These are phyloP conservation scores for Brienomyrus longianalis DNA, from an alignment of 2,113 vertebrate genomes.

Conservation along the genomic window DNA sequence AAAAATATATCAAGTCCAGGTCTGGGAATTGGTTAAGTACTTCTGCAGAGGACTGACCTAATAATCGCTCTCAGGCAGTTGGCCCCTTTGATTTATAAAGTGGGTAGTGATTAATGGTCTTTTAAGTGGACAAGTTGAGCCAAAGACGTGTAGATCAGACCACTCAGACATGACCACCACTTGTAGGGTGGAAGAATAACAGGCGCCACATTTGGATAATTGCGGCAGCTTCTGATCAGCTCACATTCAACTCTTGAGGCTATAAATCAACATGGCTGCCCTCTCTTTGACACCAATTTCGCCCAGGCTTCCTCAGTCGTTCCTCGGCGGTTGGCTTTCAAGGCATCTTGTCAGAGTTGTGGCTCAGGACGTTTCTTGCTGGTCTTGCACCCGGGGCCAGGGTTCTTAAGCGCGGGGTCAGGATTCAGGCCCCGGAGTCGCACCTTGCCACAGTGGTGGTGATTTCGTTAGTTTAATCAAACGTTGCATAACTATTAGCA, in stretches of 20 bases:
- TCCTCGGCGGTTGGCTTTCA: slow-evolving; percentile 38
- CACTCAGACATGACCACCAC: slow-evolving; percentile 68
- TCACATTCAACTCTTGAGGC: slow-evolving; percentile 62
- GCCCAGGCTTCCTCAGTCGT: slow-evolving; percentile 51
- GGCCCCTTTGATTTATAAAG: slow-evolving; percentile 93
- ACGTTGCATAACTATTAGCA: slow-evolving; percentile 48
- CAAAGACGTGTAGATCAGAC: slow-evolving; percentile 64
- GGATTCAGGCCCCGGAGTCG: slow-evolving; percentile 1
- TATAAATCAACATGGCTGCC: slow-evolving; percentile 67
- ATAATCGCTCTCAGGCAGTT: slow-evolving; percentile 72
- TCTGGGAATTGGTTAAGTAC: slow-evolving; percentile 95
- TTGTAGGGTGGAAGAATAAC: slow-evolving; percentile 64
- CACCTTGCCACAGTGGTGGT: slow-evolving; percentile 32
- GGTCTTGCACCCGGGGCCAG: slow-evolving; percentile 27
- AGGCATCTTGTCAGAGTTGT: slow-evolving; percentile 47
- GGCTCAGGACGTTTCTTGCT: slow-evolving; percentile 23
- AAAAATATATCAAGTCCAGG: slow-evolving; percentile 70
- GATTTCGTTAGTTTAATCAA: slow-evolving; percentile 48
- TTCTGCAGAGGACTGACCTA: slow-evolving; percentile 76
- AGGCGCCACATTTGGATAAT: slow-evolving; percentile 60
- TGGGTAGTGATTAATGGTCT: slow-evolving; percentile 89
- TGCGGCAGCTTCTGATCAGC: slow-evolving; percentile 55
- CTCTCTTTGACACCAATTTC: slow-evolving; percentile 58
- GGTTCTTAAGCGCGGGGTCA: slow-evolving; percentile 27
- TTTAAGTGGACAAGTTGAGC: slow-evolving; percentile 89